Conservation (phyloP, 1,140 invertebrate genomes). For the Procambarus clarkii region DNA sequence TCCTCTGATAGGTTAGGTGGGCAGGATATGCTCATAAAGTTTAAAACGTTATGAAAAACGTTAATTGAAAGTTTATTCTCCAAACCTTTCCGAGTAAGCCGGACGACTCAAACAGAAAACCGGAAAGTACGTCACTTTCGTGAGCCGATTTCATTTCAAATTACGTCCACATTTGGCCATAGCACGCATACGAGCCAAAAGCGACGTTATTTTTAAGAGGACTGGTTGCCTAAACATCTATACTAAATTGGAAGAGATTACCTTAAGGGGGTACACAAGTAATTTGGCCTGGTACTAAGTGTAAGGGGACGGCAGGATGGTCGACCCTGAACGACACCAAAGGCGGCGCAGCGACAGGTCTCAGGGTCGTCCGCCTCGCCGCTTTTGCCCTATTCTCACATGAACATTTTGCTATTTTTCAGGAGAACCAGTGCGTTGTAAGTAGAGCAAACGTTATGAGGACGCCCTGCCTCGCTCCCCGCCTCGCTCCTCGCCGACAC, state of each 20-base stretch:
- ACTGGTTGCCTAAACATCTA: no score
- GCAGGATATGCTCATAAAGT: no score
- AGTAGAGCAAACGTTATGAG: slow-evolving; percentile 45
- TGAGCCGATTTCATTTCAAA: no score
- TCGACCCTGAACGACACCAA: not conserved
- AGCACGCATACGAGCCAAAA: no score
- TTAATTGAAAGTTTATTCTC: no score
- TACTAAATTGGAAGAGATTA: not conserved
- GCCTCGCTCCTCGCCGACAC: slow-evolving; percentile 16
- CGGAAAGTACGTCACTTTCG: no score
- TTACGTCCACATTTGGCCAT: no score
- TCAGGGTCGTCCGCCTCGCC: slow-evolving; percentile 23
- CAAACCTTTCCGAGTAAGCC: no score
- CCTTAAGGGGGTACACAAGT: not conserved
- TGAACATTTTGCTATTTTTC: slow-evolving; percentile 59
- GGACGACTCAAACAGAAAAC: no score
- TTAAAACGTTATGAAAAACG: no score
- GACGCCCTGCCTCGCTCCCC: slow-evolving; percentile 28
- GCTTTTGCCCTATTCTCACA: slow-evolving; percentile 25
- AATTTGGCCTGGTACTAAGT: not conserved
- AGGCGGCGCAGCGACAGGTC: not conserved
- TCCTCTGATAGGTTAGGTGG: no score
- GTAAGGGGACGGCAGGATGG: not conserved
- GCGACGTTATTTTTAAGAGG: no score
- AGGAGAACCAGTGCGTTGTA: slow-evolving; percentile 49